Evolutionary conservation across 2,888 invertebrate species (phyloP).

Genomic region (Punctoribates punctum): DNA sequence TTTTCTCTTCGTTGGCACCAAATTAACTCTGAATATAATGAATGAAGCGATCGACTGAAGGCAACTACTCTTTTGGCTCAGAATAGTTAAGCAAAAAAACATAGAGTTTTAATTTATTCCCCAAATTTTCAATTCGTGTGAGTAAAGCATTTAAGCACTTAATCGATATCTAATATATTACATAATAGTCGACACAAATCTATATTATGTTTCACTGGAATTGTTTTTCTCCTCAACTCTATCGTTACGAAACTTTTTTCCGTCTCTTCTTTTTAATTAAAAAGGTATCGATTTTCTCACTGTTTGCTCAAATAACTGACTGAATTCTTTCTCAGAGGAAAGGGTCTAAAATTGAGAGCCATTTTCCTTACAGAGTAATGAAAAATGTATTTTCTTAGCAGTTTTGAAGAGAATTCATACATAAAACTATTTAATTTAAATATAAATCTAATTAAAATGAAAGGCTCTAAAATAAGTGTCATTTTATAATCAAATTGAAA

Average conservation of each 20-base stretch:
- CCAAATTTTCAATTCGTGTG: slow-evolving; percentile 1
- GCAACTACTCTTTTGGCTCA: background rate
- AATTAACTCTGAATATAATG: slow-evolving; percentile 5
- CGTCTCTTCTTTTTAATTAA: slow-evolving; percentile 22
- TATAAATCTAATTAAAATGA: background rate
- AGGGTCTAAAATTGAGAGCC: background rate
- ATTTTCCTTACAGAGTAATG: background rate
- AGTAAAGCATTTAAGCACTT: background rate
- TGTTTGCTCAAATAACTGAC: background rate
- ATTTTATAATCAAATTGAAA: background rate
- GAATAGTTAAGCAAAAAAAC: background rate
- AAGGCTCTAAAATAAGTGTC: background rate
- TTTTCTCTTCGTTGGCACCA: background rate
- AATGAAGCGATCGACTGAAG: background rate
- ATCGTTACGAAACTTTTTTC: slow-evolving; percentile 29
- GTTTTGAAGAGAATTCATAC: background rate
- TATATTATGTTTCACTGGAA: background rate
- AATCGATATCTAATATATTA: slow-evolving; percentile 29
- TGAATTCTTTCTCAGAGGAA: background rate
- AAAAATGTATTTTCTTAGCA: slow-evolving; percentile 18
- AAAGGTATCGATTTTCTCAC: slow-evolving; percentile 21
- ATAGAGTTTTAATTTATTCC: background rate
- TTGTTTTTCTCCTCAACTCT: slow-evolving; percentile 2
- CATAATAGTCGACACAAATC: slow-evolving; percentile 14
- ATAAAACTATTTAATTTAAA: background rate